Conservation (phyloP, 2,797 vertebrate genomes). For the Gymnothorax reevesii region DNA sequence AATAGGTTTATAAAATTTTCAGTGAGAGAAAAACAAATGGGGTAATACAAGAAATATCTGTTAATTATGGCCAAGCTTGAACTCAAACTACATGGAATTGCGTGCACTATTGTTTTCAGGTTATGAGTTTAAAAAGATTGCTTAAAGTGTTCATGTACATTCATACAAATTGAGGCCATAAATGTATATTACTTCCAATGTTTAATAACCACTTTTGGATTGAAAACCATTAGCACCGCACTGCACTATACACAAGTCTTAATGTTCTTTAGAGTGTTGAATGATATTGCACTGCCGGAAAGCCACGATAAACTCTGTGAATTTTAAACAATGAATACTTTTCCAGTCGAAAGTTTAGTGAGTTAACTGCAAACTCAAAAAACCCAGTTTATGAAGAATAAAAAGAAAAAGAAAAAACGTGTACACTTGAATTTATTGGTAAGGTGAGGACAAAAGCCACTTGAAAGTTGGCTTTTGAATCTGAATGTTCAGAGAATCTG, state of each 20-base stretch:
- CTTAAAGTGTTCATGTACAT: neutral
- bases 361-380: neutral
- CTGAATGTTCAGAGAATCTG: neutral
- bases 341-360: neutral
- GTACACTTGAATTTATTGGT: neutral
- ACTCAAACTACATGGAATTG: constrained; percentile 30
- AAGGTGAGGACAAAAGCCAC: neutral
- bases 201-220: neutral
- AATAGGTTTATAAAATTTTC: constrained; percentile 49
- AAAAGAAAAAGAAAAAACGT: neutral
- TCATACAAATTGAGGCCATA: neutral
- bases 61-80: constrained; percentile 41
- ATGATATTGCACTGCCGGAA: neutral
- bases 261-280: neutral
- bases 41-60: constrained; percentile 26
- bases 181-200: neutral
- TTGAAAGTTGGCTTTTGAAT: neutral
- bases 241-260: neutral
- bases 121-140: constrained; percentile 20
- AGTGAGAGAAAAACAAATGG: neutral
- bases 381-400: neutral
- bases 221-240: neutral
- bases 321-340: neutral
- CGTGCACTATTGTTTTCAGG: constrained; percentile 22
- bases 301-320: neutral